phyloP scores from a whole-genome alignment of 2,888 invertebrate genomes.

The Netelia inedita region DNA sequence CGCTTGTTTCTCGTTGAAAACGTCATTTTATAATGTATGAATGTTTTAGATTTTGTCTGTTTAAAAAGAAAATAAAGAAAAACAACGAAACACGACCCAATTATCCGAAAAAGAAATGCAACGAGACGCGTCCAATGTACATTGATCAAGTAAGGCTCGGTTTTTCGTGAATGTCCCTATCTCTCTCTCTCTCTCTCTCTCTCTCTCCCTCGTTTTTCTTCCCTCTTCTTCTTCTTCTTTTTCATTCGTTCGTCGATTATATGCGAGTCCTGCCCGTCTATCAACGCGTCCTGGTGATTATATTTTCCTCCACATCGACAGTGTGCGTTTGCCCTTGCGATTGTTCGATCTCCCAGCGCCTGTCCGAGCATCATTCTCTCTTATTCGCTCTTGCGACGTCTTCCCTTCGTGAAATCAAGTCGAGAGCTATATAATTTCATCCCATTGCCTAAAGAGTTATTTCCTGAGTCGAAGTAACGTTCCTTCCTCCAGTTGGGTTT shows the following conservation, averaged over 20 bases:
- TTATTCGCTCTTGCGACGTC: neutral
- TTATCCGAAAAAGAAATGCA: conserved; percentile 48
- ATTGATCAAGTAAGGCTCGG: conserved; percentile 85
- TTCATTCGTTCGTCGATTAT: conserved; percentile 14
- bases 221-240: neutral
- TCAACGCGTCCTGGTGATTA: conserved; percentile 45
- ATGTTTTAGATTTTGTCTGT: too few species aligned
- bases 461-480: neutral
- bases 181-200: conserved; percentile 55
- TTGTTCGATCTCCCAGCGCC: neutral
- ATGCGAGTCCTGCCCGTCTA: conserved; percentile 71
- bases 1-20: conserved; percentile 1
- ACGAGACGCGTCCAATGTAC: conserved; percentile 77
- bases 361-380: neutral
- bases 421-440: neutral
- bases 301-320: conserved; percentile 38
- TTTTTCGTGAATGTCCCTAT: conserved; percentile 58
- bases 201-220: conserved; percentile 42
- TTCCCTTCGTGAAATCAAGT: neutral
- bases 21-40: neutral
- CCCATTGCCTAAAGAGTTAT: neutral
- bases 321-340: conserved; percentile 44
- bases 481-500: neutral
- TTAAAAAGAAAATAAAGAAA: too few species aligned
- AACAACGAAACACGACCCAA: conserved; percentile 39